A percentile compares a stretch with the other conserved stretches of the same genome.
These are phyloP conservation scores for Heliconius hortense DNA, from an alignment of 2,888 invertebrate genomes.

Conservation along the genomic window DNA sequence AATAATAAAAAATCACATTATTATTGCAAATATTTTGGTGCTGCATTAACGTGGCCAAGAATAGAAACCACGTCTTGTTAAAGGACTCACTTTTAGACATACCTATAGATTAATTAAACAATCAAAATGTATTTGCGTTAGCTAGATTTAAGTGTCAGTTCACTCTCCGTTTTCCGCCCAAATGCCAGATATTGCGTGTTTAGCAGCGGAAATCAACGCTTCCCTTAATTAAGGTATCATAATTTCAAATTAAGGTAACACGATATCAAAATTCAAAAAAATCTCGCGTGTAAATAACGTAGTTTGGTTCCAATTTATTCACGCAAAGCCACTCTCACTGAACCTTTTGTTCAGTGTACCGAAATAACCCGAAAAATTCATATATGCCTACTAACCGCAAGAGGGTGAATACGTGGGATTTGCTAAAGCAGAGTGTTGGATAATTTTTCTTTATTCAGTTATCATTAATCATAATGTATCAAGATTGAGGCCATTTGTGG, in stretches of 20 bases:
- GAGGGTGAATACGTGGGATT: not conserved
- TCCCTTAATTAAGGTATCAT: not conserved
- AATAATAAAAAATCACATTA: not conserved
- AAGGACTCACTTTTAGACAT: not conserved
- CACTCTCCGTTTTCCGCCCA: too few relatives aligned
- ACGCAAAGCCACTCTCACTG: not conserved
- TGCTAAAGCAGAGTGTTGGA: not conserved
- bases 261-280: not conserved
- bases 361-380: slow-evolving; percentile 1
- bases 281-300: not conserved
- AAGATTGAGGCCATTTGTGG: not conserved
- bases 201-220: too few relatives aligned
- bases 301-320: not conserved
- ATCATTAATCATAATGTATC: slow-evolving; percentile 3
- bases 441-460: not conserved
- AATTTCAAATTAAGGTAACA: not conserved
- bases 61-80: too few relatives aligned
- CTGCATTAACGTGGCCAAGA: not conserved
- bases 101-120: not conserved
- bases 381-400: slow-evolving; percentile 3
- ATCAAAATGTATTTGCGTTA: too few relatives aligned
- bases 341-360: slow-evolving; percentile 19
- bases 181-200: too few relatives aligned
- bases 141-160: too few relatives aligned
- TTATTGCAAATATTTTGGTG: not conserved